phyloP scores from a whole-genome alignment of 2,888 invertebrate genomes.

The Drosophila conformis region DNA sequence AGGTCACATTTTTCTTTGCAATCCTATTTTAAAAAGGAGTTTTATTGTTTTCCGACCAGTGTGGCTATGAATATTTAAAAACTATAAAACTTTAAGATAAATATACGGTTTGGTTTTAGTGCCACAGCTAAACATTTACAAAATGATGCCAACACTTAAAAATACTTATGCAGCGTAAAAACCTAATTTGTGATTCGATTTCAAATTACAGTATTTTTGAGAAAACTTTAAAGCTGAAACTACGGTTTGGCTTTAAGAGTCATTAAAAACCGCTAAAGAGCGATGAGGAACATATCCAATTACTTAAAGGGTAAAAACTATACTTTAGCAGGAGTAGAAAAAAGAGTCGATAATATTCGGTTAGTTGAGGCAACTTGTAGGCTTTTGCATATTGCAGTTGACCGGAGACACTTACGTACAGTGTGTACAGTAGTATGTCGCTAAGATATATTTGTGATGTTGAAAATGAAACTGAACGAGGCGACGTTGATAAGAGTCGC shows the following conservation, averaged over 20 bases:
- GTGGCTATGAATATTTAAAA: not conserved
- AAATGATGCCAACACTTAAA: not conserved
- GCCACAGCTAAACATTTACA: not conserved
- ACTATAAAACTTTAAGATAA: not conserved
- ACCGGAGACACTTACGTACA: conserved; percentile 20
- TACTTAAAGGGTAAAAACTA: not conserved
- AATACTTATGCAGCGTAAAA: not conserved
- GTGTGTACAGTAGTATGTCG: conserved; percentile 53
- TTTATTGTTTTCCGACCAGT: too few relatives aligned
- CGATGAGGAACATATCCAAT: not conserved
- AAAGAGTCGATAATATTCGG: conserved; percentile 36
- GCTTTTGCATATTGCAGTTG: conserved; percentile 44
- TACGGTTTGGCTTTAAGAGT: not conserved
- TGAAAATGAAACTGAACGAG: conserved; percentile 8
- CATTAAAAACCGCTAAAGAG: not conserved
- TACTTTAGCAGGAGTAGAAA: not conserved
- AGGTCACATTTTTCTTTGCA: conserved; percentile 21
- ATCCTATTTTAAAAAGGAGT: conserved; percentile 4
- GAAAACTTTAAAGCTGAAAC: not conserved
- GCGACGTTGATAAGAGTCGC: conserved; percentile 64
- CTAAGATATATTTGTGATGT: conserved; percentile 62
- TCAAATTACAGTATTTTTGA: not conserved
- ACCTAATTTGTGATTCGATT: not conserved
- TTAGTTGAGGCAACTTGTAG: not conserved
- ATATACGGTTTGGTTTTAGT: not conserved